Evolutionary conservation across 2,113 vertebrate genomes (phyloP).

Genomic region (Thinocorus orbignyianus): DNA sequence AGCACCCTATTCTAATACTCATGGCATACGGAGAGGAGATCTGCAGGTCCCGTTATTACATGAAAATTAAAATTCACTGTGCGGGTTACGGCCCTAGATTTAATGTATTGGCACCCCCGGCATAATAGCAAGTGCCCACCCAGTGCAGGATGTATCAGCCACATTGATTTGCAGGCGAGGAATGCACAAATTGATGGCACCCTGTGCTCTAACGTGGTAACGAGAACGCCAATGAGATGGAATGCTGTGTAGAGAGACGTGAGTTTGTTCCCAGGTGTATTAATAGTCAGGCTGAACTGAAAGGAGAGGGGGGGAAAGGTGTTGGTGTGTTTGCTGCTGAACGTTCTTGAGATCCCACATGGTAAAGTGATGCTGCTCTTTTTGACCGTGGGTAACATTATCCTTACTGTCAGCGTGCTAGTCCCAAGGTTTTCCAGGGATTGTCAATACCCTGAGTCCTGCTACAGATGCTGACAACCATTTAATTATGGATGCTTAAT

Average conservation of each 20-base stretch:
- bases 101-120: not conserved
- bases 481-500: not conserved
- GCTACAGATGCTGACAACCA: not conserved
- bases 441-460: not conserved
- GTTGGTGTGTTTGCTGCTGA: not conserved
- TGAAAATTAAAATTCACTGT: constrained; percentile 14
- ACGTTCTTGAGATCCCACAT: not conserved
- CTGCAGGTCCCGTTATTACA: not conserved
- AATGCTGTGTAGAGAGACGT: not conserved
- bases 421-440: not conserved
- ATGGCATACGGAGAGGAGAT: not conserved
- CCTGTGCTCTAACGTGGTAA: not conserved
- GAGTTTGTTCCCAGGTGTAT: not conserved
- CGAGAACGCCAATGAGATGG: not conserved
- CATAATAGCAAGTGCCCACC: not conserved
- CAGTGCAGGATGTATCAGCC: not conserved
- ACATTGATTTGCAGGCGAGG: not conserved
- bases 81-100: not conserved
- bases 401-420: not conserved
- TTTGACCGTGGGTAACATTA: not conserved
- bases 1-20: not conserved
- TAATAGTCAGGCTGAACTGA: not conserved
- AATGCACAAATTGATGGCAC: constrained; percentile 11
- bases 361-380: not conserved
- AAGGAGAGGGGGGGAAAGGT: not conserved